A percentile compares a stretch with the other conserved stretches of the same genome.
Conservation (phyloP, 2,113 vertebrate genomes). For the Nothobranchius furzeri region DNA sequence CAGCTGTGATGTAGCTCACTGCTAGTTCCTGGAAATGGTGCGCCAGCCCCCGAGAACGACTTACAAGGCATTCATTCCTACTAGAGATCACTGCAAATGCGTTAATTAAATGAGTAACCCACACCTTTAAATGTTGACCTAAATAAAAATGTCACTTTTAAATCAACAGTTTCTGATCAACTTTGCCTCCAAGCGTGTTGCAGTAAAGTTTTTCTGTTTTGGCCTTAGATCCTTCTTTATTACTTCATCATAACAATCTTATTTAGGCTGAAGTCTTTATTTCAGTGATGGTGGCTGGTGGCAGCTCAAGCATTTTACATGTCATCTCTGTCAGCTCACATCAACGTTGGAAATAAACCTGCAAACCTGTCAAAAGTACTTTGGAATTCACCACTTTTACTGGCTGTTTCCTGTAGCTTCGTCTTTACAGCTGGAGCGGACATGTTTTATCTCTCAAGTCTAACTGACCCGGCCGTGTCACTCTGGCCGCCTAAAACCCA, state of each 20-base stretch:
- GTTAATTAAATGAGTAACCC: too few relatives aligned
- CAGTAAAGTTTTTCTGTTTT: too few relatives aligned
- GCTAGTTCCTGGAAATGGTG: too few relatives aligned
- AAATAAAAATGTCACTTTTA: too few relatives aligned
- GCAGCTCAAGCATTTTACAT: constrained; percentile 42
- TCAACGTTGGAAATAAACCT: constrained; percentile 68
- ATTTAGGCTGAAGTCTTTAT: constrained; percentile 53
- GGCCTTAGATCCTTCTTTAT: neutral
- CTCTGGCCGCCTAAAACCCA: constrained; percentile 40
- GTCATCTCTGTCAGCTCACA: constrained; percentile 73
- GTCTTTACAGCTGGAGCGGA: constrained; percentile 40
- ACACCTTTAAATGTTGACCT: too few relatives aligned
- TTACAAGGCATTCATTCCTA: too few relatives aligned
- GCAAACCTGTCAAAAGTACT: constrained; percentile 46
- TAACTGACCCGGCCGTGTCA: constrained; percentile 33
- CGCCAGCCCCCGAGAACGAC: too few relatives aligned
- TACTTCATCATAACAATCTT: constrained; percentile 19
- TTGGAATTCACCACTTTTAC: constrained; percentile 77
- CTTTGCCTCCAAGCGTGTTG: too few relatives aligned
- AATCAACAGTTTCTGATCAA: too few relatives aligned
- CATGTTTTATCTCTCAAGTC: constrained; percentile 46
- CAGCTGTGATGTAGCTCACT: too few relatives aligned
- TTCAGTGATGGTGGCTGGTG: constrained; percentile 63
- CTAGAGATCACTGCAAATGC: too few relatives aligned
- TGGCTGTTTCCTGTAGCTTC: constrained; percentile 70